phyloP scores from a whole-genome alignment of 2,888 invertebrate genomes.

The Argynnis bischoffii region DNA sequence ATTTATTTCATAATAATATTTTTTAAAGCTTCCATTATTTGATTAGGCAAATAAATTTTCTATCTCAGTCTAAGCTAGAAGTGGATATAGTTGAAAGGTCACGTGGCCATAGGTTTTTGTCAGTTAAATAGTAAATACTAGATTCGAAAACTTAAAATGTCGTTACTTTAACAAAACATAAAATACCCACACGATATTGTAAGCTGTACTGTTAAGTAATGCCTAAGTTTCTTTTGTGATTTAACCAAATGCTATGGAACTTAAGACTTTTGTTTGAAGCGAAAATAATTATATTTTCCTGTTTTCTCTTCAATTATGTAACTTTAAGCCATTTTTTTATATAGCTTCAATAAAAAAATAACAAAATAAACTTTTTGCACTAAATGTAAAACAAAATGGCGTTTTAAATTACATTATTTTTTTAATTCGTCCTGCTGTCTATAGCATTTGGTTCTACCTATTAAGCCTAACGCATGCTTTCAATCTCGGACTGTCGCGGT shows the following conservation, averaged over 20 bases:
- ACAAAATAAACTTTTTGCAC: too few species aligned
- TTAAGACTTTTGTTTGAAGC: not conserved
- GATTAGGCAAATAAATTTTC: conserved; percentile 13
- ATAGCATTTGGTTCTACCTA: conserved; percentile 12
- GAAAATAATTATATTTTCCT: not conserved
- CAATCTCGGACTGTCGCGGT: conserved; percentile 46
- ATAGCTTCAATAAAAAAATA: too few species aligned
- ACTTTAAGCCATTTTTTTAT: too few species aligned
- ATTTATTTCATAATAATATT: conserved; percentile 18
- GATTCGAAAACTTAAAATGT: conserved; percentile 21
- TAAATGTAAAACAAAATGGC: not conserved
- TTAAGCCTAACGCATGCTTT: conserved; percentile 72
- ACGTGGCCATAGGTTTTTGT: conserved; percentile 20
- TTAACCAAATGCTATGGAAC: conserved; percentile 57
- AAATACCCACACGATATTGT: conserved; percentile 54
- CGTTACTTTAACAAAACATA: conserved; percentile 16
- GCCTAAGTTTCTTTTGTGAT: conserved; percentile 78
- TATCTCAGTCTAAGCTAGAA: conserved; percentile 18
- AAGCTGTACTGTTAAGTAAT: conserved; percentile 76
- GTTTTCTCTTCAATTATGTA: too few species aligned
- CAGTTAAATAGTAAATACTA: conserved; percentile 4
- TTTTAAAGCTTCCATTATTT: conserved; percentile 16
- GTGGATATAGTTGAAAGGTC: conserved; percentile 14
- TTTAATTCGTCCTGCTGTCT: not conserved
- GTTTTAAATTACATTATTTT: not conserved